phyloP scores from a whole-genome alignment of 2,888 invertebrate species.

The Acrobasis repandana region DNA sequence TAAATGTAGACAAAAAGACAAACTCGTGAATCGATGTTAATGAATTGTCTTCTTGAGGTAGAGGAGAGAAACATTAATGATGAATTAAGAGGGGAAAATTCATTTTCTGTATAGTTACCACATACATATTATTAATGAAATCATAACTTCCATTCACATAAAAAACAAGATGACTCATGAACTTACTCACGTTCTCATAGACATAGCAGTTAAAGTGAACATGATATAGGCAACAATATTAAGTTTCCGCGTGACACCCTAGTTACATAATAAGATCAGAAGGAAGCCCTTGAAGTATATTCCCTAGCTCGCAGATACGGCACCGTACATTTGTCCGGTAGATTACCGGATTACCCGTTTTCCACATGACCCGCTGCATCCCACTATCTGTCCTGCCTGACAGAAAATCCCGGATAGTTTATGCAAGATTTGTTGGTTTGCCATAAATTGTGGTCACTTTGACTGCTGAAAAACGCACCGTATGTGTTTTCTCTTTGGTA shows the following conservation, averaged over 20 bases:
- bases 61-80: too few relatives aligned
- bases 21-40: too few relatives aligned
- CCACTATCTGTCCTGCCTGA: conserved; percentile 1
- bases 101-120: too few relatives aligned
- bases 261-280: conserved; percentile 14
- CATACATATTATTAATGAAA: too few relatives aligned
- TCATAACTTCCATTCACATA: too few relatives aligned
- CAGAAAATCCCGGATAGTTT: conserved; percentile 20
- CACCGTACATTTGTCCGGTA: conserved; percentile 20
- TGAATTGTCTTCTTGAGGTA: too few relatives aligned
- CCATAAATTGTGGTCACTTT: background rate
- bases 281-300: conserved; percentile 16
- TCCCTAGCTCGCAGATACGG: conserved; percentile 9
- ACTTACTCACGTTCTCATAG: background rate
- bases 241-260: conserved; percentile 2
- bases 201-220: background rate
- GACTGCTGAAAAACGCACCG: too few relatives aligned
- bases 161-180: background rate
- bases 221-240: background rate
- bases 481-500: too few relatives aligned
- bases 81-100: too few relatives aligned
- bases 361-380: conserved; percentile 18
- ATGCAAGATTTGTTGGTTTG: background rate
- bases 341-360: conserved; percentile 22
- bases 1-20: too few relatives aligned